These are phyloP conservation scores for Agrypnia vestita DNA, from an alignment of 1,140 invertebrate genomes.

Conservation along the genomic window DNA sequence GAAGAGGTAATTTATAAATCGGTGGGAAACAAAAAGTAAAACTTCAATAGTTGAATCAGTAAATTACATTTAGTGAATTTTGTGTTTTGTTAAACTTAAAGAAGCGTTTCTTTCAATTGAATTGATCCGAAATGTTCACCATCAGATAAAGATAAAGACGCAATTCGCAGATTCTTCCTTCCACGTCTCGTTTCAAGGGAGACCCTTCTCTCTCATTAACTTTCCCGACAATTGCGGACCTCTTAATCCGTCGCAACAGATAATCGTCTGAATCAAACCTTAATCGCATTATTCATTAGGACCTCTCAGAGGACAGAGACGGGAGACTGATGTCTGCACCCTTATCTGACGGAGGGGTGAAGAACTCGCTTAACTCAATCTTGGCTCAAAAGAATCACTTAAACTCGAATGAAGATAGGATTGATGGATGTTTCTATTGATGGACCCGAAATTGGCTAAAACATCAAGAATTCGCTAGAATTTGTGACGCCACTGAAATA, in stretches of 20 bases:
- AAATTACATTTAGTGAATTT: no score
- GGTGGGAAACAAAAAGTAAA: no score
- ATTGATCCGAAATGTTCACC: no score
- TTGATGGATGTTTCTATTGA: not conserved
- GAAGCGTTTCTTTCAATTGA: no score
- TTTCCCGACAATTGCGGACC: not conserved
- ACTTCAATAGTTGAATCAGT: no score
- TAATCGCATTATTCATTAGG: not conserved
- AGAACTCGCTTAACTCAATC: not conserved
- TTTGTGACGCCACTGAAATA: no score
- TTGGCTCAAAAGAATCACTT: not conserved
- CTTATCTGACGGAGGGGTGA: not conserved
- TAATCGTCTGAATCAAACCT: constrained; percentile 1
- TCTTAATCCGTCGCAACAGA: not conserved
- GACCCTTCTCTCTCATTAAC: no score
- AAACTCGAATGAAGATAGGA: not conserved
- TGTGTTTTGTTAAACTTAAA: no score
- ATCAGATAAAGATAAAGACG: no score
- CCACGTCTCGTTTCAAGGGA: not conserved
- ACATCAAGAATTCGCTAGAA: not conserved
- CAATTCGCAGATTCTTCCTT: no score
- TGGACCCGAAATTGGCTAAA: not conserved
- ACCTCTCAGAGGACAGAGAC: not conserved
- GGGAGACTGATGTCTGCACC: not conserved
- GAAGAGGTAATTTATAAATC: no score